These are phyloP conservation scores for Phengaris alcon DNA, from an alignment of 2,888 invertebrate species.

Conservation along the genomic window DNA sequence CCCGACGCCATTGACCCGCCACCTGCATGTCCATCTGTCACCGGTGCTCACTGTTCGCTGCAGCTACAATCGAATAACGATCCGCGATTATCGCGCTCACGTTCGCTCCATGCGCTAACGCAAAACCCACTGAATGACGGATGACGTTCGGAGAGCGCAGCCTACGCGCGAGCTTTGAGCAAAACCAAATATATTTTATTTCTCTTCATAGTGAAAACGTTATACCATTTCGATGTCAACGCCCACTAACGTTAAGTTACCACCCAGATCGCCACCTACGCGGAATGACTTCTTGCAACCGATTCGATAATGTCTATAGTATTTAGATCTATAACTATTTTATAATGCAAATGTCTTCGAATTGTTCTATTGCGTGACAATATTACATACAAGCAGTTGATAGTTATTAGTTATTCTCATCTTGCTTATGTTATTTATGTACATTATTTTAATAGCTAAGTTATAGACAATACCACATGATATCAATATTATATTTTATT, in stretches of 20 bases:
- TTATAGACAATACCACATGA: neutral
- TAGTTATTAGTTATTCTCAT: neutral
- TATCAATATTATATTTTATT: no score
- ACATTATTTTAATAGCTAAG: neutral
- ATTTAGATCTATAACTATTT: conserved; percentile 28
- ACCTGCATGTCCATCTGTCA: conserved; percentile 64
- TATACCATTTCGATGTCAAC: conserved; percentile 66
- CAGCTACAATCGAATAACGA: conserved; percentile 69
- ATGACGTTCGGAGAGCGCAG: conserved; percentile 39
- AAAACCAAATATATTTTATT: conserved; percentile 55
- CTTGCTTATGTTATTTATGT: neutral
- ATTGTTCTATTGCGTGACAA: neutral
- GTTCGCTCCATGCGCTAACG: conserved; percentile 58
- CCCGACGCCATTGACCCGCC: conserved; percentile 73
- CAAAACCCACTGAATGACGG: conserved; percentile 57
- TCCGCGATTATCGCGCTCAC: conserved; percentile 57
- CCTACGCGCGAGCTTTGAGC: conserved; percentile 47
- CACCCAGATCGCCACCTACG: conserved; percentile 51
- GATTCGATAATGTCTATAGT: conserved; percentile 30
- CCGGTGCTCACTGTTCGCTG: conserved; percentile 54
- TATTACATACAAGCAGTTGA: conserved; percentile 5
- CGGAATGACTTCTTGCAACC: conserved; percentile 49
- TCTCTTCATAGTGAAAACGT: conserved; percentile 69
- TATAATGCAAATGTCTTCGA: conserved; percentile 18
- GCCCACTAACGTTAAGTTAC: conserved; percentile 58